Evolutionary conservation across 2,113 vertebrate species (phyloP).

Genomic region (Kobus ellipsiprymnus): DNA sequence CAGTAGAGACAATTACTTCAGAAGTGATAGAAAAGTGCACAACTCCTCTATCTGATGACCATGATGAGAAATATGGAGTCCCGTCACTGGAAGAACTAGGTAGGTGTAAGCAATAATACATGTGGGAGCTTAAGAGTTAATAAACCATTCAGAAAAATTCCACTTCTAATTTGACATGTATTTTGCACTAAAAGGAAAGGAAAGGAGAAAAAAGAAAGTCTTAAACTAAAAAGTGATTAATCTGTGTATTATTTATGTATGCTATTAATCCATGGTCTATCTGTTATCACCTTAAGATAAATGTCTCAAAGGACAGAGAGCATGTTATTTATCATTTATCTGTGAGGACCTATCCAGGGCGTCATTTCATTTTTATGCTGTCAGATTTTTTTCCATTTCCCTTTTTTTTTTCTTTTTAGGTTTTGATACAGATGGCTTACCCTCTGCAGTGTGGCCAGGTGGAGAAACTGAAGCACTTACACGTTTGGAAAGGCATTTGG

Average conservation of each 20-base stretch:
- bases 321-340: background rate
- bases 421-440: conserved; percentile 93
- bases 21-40: conserved; percentile 90
- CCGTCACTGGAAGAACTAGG: conserved; percentile 96
- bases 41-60: conserved; percentile 94
- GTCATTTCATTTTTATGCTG: background rate
- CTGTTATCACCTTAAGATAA: background rate
- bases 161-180: background rate
- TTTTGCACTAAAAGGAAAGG: background rate
- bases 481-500: conserved; percentile 92
- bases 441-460: conserved; percentile 93
- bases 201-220: background rate
- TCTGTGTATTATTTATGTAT: background rate
- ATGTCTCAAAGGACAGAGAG: background rate
- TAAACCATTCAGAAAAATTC: background rate
- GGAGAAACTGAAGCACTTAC: conserved; percentile 96
- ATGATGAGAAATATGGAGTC: conserved; percentile 96
- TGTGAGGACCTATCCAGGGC: background rate
- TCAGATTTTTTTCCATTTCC: background rate
- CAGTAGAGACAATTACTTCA: conserved; percentile 90
- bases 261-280: background rate
- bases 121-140: background rate
- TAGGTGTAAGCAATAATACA: conserved; percentile 53
- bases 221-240: background rate
- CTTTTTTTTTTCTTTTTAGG: conserved; percentile 78